Evolutionary conservation across 1,140 invertebrate genomes (phyloP), one percentile per base, ranked within the genome.

Genomic region (Apolygus lucorum): DNA sequence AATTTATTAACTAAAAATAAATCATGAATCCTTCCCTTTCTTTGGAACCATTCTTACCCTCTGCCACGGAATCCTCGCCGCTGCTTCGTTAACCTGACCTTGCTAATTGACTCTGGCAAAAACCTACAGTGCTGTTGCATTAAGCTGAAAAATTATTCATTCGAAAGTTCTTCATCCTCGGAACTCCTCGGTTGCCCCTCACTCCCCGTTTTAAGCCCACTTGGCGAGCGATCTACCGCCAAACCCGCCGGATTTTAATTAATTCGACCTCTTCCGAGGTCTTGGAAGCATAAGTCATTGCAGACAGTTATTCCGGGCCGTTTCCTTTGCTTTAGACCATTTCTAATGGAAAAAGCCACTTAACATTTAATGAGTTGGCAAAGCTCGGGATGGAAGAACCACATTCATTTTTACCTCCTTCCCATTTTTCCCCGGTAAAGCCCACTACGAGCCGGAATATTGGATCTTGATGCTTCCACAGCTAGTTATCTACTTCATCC

Each of bases 311-410:
- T 59, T 59, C 54, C 54, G 22, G 54, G 11, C 54, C 54, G 54
- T 59, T 59, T 59, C 54, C 54, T 59, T 59, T 59, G 4, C 8
- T 21, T 59, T 24, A 4, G 22, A 22, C 11, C 54, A 4, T 59
- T 59, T 59, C 54, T 59, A 59, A 59, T 59, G 54, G 54, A 59
- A 59, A 59, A 59, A 59, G 54, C 54, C 54, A 59, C 54, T 59
- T 59, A 59, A 59, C 54, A 24, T 59, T 59, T 59, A 59, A 59
- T 59, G 54, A 59, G 54, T 59, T 59, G 54, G 54, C 54, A 59
- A 59, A 13, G 54, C 54, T 59, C 22, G 2, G 54, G 13, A 59
- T 4, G 54, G 54, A 59, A 59, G 54, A 59, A 59, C 22, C 54
- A 21, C 54, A 59, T 59, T 59, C 11, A 59, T 59, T 59, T 59